Conservation (phyloP, 2,888 invertebrate species). For the Ypsolopha sequella region DNA sequence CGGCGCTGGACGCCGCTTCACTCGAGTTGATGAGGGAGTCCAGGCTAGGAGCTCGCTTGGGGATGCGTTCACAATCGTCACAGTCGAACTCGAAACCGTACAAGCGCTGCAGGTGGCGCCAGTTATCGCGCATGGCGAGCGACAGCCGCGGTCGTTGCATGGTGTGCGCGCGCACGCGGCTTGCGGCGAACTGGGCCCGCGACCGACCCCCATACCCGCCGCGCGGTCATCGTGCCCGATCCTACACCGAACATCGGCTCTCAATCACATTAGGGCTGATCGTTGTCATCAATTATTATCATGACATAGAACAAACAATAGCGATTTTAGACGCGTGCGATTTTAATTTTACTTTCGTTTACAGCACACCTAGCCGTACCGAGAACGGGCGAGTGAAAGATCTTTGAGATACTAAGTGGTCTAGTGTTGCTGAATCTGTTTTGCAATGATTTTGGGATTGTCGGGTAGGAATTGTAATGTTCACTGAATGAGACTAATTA, state of each 20-base stretch:
- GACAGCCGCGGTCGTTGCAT: conserved; percentile 66
- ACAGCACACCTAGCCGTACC: background rate
- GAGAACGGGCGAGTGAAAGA: no score
- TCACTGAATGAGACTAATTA: no score
- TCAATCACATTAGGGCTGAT: background rate
- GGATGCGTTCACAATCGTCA: conserved; percentile 36
- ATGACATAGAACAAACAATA: no score
- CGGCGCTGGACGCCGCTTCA: conserved; percentile 73
- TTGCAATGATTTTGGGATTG: no score
- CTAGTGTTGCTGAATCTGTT: no score
- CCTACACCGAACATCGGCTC: background rate
- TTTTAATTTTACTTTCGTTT: background rate
- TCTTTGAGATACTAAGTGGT: no score
- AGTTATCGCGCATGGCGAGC: conserved; percentile 69
- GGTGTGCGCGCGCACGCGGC: conserved; percentile 62
- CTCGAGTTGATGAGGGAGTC: conserved; percentile 79
- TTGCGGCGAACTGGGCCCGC: conserved; percentile 38
- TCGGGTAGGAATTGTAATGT: no score
- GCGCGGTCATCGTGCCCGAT: background rate
- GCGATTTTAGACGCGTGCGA: background rate
- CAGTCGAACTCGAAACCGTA: conserved; percentile 58
- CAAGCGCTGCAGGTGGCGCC: conserved; percentile 60
- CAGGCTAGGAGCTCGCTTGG: conserved; percentile 68
- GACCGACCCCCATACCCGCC: conserved; percentile 9
- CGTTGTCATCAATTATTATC: background rate